A percentile compares a stretch with the other conserved stretches of the same genome.
Conservation (phyloP, 1,140 invertebrate genomes). For the Yoshiicerus persimilis region DNA sequence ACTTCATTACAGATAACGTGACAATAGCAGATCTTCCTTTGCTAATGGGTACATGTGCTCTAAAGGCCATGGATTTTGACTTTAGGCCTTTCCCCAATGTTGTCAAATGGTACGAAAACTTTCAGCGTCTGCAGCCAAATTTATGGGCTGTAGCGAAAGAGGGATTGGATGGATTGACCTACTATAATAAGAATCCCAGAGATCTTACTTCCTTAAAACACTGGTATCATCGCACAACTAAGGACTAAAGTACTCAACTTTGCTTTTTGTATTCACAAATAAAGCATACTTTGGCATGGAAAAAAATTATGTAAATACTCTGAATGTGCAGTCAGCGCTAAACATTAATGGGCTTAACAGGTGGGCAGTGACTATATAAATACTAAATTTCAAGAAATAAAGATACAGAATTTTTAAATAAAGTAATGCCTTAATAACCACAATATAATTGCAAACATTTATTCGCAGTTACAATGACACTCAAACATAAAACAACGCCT, state of each 20-base stretch:
- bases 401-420: too few species aligned
- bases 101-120: constrained; percentile 25
- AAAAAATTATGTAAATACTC: too few species aligned
- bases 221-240: constrained; percentile 41
- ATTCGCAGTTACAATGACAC: too few species aligned
- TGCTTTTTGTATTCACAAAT: too few species aligned
- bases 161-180: constrained; percentile 38
- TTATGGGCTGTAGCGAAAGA: constrained; percentile 38
- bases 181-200: constrained; percentile 43
- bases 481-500: too few species aligned
- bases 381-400: too few species aligned
- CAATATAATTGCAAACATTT: too few species aligned
- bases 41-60: constrained; percentile 35
- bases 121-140: constrained; percentile 24
- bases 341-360: too few species aligned
- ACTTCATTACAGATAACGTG: constrained; percentile 31
- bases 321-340: too few species aligned
- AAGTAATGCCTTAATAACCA: too few species aligned
- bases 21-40: constrained; percentile 45
- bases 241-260: not conserved
- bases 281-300: too few species aligned
- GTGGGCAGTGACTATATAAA: too few species aligned
- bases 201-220: constrained; percentile 43
- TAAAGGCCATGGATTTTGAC: constrained; percentile 40
- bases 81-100: constrained; percentile 34